Conservation (phyloP, 2,888 invertebrate species). For the Andricus quercusramuli region DNA sequence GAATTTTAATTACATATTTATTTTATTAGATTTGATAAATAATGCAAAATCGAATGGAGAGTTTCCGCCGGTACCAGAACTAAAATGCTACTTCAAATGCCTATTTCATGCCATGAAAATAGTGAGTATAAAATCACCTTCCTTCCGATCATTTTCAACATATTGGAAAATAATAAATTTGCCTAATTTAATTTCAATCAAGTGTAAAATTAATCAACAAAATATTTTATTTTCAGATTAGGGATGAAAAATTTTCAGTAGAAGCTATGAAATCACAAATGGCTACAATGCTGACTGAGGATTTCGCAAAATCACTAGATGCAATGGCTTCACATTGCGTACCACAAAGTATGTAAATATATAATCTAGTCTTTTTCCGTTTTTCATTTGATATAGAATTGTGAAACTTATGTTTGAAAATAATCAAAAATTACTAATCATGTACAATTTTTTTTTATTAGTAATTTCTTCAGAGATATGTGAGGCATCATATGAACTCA, state of each 20-base stretch:
- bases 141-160: no score
- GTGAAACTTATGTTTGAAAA: no score
- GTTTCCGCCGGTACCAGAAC: constrained; percentile 54
- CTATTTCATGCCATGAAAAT: constrained; percentile 80
- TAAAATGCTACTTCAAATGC: constrained; percentile 80
- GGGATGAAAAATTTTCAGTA: constrained; percentile 20
- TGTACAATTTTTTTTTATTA: no score
- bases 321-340: no score
- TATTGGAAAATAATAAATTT: neutral
- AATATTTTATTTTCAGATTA: constrained; percentile 4
- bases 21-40: constrained; percentile 60
- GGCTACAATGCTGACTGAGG: neutral
- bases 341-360: no score
- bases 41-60: constrained; percentile 57
- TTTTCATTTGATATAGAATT: no score
- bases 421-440: no score
- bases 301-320: neutral
- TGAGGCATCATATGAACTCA: no score
- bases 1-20: neutral
- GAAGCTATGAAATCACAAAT: constrained; percentile 15
- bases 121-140: constrained; percentile 68
- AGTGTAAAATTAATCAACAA: neutral
- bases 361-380: no score
- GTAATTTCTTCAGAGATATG: no score
- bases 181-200: neutral